Evolutionary conservation across 1,140 invertebrate genomes (phyloP).

Genomic region (Palaemon carinicauda): DNA sequence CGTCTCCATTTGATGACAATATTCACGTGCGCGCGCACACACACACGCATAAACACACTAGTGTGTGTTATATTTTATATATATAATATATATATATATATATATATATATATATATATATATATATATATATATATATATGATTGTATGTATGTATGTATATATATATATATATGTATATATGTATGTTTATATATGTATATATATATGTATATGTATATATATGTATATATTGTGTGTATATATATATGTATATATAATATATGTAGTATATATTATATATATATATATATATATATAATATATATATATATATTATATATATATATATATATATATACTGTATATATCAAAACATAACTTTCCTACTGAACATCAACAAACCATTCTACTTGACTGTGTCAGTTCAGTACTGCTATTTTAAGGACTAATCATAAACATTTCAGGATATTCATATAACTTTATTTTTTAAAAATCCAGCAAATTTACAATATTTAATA

Average conservation of each 20-base stretch:
- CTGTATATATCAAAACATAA: no score
- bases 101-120: constrained; percentile 4
- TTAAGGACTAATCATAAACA: no score
- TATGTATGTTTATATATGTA: not conserved
- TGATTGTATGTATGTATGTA: not conserved
- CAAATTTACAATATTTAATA: no score
- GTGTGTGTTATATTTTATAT: no score
- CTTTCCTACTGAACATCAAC: no score
- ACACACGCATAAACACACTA: no score
- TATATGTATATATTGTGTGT: not conserved
- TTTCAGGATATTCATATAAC: no score
- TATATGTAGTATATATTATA: not conserved
- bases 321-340: constrained; percentile 1
- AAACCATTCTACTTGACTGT: no score
- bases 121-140: constrained; percentile 2
- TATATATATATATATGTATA: not conserved
- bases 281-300: not conserved
- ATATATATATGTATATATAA: not conserved
- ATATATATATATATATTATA: not conserved
- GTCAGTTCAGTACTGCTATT: no score
- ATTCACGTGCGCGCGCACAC: not conserved
- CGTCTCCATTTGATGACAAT: not conserved
- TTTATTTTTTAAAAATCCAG: no score
- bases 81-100: no score
- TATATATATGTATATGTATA: not conserved